Conservation (phyloP, 2,113 vertebrate genomes). For the Pachycephala philippinensis region DNA sequence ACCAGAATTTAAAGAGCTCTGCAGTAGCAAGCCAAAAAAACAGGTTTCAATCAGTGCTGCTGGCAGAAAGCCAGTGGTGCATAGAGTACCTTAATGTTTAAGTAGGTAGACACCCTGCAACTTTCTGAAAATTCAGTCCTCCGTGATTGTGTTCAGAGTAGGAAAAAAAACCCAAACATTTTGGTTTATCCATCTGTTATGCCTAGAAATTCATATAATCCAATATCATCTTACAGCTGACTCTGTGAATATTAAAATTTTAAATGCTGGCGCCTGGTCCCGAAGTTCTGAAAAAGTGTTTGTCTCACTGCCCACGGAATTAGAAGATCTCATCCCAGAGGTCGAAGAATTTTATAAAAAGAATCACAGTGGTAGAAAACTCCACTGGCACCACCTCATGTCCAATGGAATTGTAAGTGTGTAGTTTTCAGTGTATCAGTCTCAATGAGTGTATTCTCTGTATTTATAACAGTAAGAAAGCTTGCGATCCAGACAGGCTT, state of each 20-base stretch:
- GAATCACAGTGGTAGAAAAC: constrained; percentile 97
- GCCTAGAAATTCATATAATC: not conserved
- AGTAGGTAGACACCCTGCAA: not conserved
- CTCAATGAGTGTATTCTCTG: not conserved
- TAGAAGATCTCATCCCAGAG: constrained; percentile 97
- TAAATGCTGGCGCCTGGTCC: constrained; percentile 98
- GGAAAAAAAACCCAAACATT: not conserved
- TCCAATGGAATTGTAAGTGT: constrained; percentile 97
- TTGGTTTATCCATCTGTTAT: not conserved
- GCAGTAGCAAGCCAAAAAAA: not conserved
- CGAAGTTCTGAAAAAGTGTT: constrained; percentile 98
- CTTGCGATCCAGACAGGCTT: not conserved
- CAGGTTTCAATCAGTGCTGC: not conserved
- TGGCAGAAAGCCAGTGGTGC: not conserved
- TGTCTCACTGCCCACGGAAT: constrained; percentile 93
- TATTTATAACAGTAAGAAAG: not conserved
- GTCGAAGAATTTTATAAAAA: constrained; percentile 99
- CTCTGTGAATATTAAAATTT: constrained; percentile 99
- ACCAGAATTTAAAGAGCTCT: not conserved
- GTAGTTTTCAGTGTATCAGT: not conserved
- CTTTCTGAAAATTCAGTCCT: not conserved
- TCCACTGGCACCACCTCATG: constrained; percentile 99
- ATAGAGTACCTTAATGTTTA: not conserved
- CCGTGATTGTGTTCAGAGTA: not conserved
- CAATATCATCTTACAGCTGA: constrained; percentile 78